Evolutionary conservation across 2,888 invertebrate species (phyloP).

Genomic region (Dichetophora obliterata): DNA sequence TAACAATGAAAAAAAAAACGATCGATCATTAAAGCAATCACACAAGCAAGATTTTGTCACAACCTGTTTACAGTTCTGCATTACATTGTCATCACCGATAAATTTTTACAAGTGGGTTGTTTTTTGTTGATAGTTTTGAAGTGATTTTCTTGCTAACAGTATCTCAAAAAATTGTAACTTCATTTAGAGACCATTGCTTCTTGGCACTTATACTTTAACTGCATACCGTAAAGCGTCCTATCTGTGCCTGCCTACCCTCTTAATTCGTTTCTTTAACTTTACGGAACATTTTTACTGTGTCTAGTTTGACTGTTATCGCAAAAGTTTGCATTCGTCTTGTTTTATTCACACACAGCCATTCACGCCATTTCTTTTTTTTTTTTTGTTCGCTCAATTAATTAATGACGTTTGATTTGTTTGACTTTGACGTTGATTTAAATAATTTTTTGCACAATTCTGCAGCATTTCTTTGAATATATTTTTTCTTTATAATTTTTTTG

Average conservation of each 20-base stretch:
- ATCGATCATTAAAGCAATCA: too few species aligned
- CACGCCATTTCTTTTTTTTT: background rate
- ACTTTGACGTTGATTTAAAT: conserved; percentile 33
- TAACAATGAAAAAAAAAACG: too few species aligned
- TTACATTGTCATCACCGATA: too few species aligned
- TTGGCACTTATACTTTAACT: too few species aligned
- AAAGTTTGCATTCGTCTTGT: background rate
- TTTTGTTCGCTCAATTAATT: background rate
- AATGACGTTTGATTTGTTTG: conserved; percentile 28
- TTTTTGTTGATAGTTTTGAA: too few species aligned
- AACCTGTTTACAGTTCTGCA: too few species aligned
- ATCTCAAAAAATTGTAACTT: too few species aligned
- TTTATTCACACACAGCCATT: background rate
- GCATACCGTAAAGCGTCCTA: too few species aligned
- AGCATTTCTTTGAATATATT: background rate
- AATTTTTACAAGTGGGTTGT: too few species aligned
- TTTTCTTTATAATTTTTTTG: background rate
- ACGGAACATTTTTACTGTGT: background rate
- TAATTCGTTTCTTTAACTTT: background rate
- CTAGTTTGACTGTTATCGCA: background rate
- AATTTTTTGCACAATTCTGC: background rate
- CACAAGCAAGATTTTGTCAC: too few species aligned
- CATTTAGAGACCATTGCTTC: too few species aligned
- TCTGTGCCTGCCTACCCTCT: background rate
- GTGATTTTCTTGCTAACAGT: too few species aligned